A percentile compares a stretch with the other conserved stretches of the same genome.
Conservation (phyloP, 2,797 vertebrate species). For the Typhlichthys subterraneus region DNA sequence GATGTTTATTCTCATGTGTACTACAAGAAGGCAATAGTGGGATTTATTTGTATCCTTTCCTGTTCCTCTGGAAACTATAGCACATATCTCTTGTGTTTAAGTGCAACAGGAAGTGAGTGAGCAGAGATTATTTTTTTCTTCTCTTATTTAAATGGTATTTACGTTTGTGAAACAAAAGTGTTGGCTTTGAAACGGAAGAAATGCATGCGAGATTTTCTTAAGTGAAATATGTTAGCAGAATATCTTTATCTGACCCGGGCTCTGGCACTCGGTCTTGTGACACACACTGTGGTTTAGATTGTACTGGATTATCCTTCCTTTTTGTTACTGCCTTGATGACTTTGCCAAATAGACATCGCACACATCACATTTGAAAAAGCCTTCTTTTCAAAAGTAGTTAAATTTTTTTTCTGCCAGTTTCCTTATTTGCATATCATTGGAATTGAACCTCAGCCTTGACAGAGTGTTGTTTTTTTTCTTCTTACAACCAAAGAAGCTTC, state of each 20-base stretch:
- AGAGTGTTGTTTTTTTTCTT: background rate
- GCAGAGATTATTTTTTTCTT: no score
- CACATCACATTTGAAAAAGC: background rate
- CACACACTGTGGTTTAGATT: no score
- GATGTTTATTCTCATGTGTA: slow-evolving; percentile 1
- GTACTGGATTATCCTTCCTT: slow-evolving; percentile 1
- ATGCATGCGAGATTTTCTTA: no score
- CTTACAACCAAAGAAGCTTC: slow-evolving; percentile 47
- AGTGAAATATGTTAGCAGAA: no score
- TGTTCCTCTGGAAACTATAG: slow-evolving; percentile 16
- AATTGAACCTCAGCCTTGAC: slow-evolving; percentile 23
- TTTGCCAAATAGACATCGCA: slow-evolving; percentile 27
- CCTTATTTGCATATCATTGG: slow-evolving; percentile 15
- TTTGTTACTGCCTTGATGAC: slow-evolving; percentile 29
- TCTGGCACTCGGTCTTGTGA: no score
- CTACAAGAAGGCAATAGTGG: slow-evolving; percentile 6
- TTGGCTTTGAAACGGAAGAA: no score
- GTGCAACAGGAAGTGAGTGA: background rate
- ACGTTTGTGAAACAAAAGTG: no score
- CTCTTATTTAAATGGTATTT: no score
- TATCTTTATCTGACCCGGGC: no score
- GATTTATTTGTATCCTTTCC: background rate
- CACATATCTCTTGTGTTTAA: slow-evolving; percentile 9
- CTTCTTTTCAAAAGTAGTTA: slow-evolving; percentile 1
- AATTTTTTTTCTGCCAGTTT: background rate